Conservation (phyloP, 2,888 invertebrate species). For the Pseudanteris insignis region DNA sequence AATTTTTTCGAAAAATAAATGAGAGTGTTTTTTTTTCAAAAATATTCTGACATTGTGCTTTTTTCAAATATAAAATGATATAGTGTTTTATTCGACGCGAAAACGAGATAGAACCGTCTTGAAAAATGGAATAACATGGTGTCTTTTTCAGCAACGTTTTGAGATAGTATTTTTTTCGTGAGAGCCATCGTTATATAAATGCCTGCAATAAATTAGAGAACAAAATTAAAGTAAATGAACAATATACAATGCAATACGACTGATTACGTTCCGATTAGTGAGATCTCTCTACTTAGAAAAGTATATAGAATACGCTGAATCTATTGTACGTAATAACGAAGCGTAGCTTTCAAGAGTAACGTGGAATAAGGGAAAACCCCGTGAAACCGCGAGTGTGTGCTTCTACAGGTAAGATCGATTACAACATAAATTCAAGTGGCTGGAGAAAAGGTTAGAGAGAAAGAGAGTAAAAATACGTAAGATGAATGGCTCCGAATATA, state of each 20-base stretch:
- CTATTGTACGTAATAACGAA: slow-evolving; percentile 42
- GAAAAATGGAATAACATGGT: too few relatives aligned
- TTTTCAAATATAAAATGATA: too few relatives aligned
- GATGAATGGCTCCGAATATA: slow-evolving; percentile 37
- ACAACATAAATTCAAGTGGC: slow-evolving; percentile 41
- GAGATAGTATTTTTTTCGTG: too few relatives aligned
- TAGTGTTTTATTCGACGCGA: too few relatives aligned
- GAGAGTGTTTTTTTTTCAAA: too few relatives aligned
- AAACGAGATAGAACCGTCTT: too few relatives aligned
- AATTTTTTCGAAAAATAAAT: too few relatives aligned
- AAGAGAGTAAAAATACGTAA: slow-evolving; percentile 33
- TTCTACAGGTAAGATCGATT: slow-evolving; percentile 43
- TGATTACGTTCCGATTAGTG: slow-evolving; percentile 34
- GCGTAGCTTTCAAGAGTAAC: slow-evolving; percentile 36
- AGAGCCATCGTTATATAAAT: not conserved
- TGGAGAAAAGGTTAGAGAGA: slow-evolving; percentile 29
- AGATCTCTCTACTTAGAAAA: slow-evolving; percentile 23
- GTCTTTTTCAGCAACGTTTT: too few relatives aligned
- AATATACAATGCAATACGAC: slow-evolving; percentile 23
- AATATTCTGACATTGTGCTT: too few relatives aligned
- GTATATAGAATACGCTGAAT: slow-evolving; percentile 27
- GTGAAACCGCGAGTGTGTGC: slow-evolving; percentile 40
- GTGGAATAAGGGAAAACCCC: slow-evolving; percentile 33
- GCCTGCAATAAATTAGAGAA: slow-evolving; percentile 18
- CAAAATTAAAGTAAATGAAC: slow-evolving; percentile 22